Base-by-base conservation (phyloP, 92 coral and sea anemone genomes). In the Metridium senile region DNA sequence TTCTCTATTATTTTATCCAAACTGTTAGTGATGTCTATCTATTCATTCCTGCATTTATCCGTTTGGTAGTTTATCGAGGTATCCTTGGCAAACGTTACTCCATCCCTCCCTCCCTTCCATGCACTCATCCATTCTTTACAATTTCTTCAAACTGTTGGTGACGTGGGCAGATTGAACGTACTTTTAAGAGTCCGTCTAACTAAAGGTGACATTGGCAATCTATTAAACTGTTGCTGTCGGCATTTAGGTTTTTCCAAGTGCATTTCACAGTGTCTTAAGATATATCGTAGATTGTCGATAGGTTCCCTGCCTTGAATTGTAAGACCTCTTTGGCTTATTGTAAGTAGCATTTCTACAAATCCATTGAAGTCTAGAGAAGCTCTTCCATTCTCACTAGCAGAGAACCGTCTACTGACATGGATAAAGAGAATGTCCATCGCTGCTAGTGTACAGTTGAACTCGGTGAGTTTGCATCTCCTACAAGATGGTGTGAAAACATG, bases 381-480 rank as follows among this genome's bases (percentile, higher is more conserved):
- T 18, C 93, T 82, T 1, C 85, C 89, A 26, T 72, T 68, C 1
- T 84, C 89, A 35, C 81, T 27, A n/a, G 72, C 70, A n/a, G 89
- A 77, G 46, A 84, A 63, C 2, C 93, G 82, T 19, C 93, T 84
- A 64, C 89, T 88, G 79, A 88, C 84, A 80, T 88, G 79, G 58
- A 88, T 88, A 72, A 77, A 88, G 72, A 88, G 82, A n/a, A 88
- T 88, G 49, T 88, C 93, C 75, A 88, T 76, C 3, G 93, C 89
- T 59, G 93, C 93, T 23, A 88, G 79, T 0, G 93, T 84, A 74
- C 70, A 88, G 46, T 88, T 88, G 74, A 88, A 88, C 52, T 88
- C 93, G 10, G 93, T 88, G 2, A 88, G 83, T 33, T 76, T 79
- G 39, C 93, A 88, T 58, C 89, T 74, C 83, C 93, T 88, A 68